Evolutionary conservation across 2,113 vertebrate genomes (phyloP).

Genomic region (Ceyx cyanopectus): DNA sequence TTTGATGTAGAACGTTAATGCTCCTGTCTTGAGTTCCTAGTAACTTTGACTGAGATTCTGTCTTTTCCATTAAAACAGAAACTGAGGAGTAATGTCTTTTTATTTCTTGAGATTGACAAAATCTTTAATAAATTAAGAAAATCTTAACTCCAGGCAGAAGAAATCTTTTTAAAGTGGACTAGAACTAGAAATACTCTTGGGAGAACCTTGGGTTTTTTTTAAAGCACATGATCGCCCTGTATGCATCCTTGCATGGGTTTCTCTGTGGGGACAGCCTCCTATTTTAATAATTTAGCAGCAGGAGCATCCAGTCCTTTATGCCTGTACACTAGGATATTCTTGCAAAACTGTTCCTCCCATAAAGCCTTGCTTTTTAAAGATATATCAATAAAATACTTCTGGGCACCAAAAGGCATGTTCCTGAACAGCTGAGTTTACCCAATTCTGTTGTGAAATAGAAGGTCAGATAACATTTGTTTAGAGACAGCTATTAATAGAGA

Average conservation of each 20-base stretch:
- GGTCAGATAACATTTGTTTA: constrained; percentile 51
- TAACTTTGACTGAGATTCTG: not conserved
- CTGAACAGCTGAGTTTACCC: constrained; percentile 39
- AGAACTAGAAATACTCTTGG: not conserved
- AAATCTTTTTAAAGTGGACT: not conserved
- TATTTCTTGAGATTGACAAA: not conserved
- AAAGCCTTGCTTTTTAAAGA: not conserved
- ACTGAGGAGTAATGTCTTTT: not conserved
- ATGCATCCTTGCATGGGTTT: not conserved
- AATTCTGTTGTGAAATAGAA: not conserved
- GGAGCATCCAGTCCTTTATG: not conserved
- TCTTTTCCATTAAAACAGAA: constrained; percentile 11
- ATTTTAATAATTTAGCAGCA: not conserved
- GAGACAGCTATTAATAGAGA: constrained; percentile 49
- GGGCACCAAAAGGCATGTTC: not conserved
- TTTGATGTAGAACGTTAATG: not conserved
- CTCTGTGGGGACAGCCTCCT: not conserved
- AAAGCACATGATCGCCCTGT: not conserved
- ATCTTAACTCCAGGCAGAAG: not conserved
- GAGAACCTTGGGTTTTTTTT: not conserved
- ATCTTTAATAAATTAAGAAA: not conserved
- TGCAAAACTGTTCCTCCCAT: not conserved
- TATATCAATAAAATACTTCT: not conserved
- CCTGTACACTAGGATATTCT: not conserved
- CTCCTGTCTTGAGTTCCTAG: not conserved